Conservation (phyloP, 2,113 vertebrate species). For the Bufo gargarizans region DNA sequence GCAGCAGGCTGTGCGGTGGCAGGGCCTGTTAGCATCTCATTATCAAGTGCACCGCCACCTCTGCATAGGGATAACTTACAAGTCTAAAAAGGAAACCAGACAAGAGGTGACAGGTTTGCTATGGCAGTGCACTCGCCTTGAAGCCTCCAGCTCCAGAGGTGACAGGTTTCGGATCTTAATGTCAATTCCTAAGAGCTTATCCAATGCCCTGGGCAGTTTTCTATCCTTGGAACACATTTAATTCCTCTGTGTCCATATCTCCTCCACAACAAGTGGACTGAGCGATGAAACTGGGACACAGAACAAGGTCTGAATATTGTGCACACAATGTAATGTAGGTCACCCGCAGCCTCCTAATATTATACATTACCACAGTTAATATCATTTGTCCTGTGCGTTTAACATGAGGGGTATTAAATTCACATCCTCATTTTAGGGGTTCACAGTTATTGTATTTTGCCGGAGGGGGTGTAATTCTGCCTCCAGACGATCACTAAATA, state of each 20-base stretch:
- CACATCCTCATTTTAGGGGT: neutral
- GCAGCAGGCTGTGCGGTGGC: neutral
- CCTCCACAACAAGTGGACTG: conserved; percentile 47
- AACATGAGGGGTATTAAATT: neutral
- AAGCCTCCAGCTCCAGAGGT: conserved; percentile 25
- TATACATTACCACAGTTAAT: neutral
- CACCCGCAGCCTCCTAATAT: neutral
- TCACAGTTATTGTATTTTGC: neutral
- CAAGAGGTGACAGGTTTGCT: conserved; percentile 45
- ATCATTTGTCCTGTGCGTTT: neutral
- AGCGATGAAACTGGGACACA: conserved; percentile 42
- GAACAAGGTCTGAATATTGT: neutral
- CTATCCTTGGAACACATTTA: conserved; percentile 52
- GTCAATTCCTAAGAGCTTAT: conserved; percentile 49
- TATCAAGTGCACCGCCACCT: conserved; percentile 7
- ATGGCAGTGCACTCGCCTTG: conserved; percentile 7
- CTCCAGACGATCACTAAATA: too few relatives aligned
- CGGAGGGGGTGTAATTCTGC: neutral
- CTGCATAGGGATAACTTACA: conserved; percentile 38
- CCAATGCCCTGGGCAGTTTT: conserved; percentile 53
- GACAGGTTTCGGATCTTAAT: conserved; percentile 50
- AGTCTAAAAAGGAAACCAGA: conserved; percentile 21
- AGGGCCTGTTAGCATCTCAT: conserved; percentile 25
- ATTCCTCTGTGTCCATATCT: conserved; percentile 52
- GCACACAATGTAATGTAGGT: conserved; percentile 36